Conservation (phyloP, 2,113 vertebrate genomes). For the Cepphus grylle region DNA sequence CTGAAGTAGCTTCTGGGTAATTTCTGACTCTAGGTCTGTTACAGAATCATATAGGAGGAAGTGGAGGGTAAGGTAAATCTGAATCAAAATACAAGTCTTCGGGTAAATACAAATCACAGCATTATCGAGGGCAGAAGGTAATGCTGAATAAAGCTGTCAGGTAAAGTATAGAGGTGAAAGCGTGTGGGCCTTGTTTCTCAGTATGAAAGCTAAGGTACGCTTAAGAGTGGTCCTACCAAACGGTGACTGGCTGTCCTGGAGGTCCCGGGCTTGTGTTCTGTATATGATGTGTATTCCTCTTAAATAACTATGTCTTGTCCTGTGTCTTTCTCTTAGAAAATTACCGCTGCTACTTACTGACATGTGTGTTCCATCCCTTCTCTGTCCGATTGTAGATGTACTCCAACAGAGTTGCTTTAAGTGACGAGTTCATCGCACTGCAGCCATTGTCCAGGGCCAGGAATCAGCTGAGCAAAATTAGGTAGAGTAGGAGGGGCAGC, state of each 20-base stretch:
- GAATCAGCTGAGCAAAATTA: conserved; percentile 99
- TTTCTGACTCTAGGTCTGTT: background rate
- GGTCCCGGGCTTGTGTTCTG: conserved; percentile 35
- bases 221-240: background rate
- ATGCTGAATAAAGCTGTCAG: background rate
- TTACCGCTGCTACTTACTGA: conserved; percentile 75
- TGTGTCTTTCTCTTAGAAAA: conserved; percentile 71
- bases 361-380: conserved; percentile 79
- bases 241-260: background rate
- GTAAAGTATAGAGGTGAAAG: background rate
- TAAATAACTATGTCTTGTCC: conserved; percentile 68
- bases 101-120: background rate
- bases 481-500: conserved; percentile 90
- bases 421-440: conserved; percentile 99
- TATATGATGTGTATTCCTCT: conserved; percentile 53
- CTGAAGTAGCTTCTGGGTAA: background rate
- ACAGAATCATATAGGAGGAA: background rate
- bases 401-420: conserved; percentile 95
- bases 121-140: background rate
- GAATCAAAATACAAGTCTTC: background rate
- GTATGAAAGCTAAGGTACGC: background rate
- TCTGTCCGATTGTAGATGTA: conserved; percentile 92
- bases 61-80: background rate
- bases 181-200: background rate
- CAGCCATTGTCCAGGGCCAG: conserved; percentile 98